Base-by-base conservation (phyloP, 2,888 invertebrate species). In the Morpho helenor region DNA sequence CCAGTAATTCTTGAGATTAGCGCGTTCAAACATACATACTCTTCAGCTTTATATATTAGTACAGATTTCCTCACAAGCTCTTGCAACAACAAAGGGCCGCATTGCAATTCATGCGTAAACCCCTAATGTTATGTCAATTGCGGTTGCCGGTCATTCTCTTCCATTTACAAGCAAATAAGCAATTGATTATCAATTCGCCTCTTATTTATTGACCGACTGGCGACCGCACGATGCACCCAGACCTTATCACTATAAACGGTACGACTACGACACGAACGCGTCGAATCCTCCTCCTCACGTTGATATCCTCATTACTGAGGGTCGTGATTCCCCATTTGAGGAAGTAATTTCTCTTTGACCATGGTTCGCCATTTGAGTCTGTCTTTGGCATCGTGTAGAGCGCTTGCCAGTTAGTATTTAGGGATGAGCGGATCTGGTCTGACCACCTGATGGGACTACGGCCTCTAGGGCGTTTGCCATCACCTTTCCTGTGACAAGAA, bases 111-210 rank as follows among this genome's bases (percentile, higher is more conserved):
- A 61, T 50, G 45, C 57, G 57, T 23, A 49, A 55, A 61, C 16
- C 23, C 46, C 58, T 50, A 61, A 66, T 58, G 64, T 65, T 58
- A 60, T 60, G 62, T 66, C 60, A 64, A 66, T 62, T 58, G 64
- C 53, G 46, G 49, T 44, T 54, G 49, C 16, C 68, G 65, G 67
- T 68, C 69, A 68, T 77, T 75, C 74, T 73, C 68, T 72, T 68
- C 53, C 66, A 79, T 84, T 77, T 78, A 75, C 71, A 84, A 82
- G 79, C 71, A 73, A 79, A 84, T 78, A 73, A 72, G 64, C 70
- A 72, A 77, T 80, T 74, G 71, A 72, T 74, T 72, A 69, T 66
- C 67, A 73, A 77, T 76, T 74, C 64, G 64, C 65, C 62, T 64
- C 68, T 69, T 68, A 73, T 79, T 77, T 77, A 80, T 79, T 72